Percentiles rank a stretch among this genome's conserved stretches.
phyloP scores from a whole-genome alignment of 2,113 vertebrate genomes.

The Tychaedon coryphoeus region DNA sequence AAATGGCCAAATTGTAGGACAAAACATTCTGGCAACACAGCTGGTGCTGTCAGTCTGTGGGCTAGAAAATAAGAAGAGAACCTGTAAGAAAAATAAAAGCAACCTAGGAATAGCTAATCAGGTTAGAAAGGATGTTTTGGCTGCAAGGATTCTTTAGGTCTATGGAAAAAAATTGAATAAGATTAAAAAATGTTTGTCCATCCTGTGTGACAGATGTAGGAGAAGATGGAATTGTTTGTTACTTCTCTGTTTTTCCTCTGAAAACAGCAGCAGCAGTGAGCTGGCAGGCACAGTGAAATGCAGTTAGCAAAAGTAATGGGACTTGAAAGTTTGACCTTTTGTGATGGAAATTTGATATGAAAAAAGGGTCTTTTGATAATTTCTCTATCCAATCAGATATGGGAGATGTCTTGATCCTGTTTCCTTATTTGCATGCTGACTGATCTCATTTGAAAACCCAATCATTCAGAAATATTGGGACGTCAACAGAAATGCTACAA shows the following conservation, averaged over 20 bases:
- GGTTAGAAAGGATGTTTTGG: conserved; percentile 10
- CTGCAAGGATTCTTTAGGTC: conserved; percentile 3
- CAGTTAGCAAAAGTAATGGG: conserved; percentile 52
- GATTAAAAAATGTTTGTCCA: conserved; percentile 1
- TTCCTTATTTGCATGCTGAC: conserved; percentile 78
- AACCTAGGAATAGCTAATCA: neutral
- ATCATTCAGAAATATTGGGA: conserved; percentile 57
- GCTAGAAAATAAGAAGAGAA: neutral
- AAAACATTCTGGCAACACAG: neutral
- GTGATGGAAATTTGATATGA: conserved; percentile 80
- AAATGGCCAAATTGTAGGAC: neutral
- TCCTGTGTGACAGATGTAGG: neutral
- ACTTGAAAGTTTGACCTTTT: conserved; percentile 72
- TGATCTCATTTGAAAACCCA: conserved; percentile 80
- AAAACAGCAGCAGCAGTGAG: neutral
- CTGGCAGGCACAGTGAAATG: conserved; percentile 20
- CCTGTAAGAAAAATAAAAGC: neutral
- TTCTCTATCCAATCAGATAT: conserved; percentile 77
- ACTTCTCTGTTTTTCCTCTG: neutral
- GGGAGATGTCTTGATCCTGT: conserved; percentile 77
- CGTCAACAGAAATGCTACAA: neutral
- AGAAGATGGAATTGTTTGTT: conserved; percentile 4
- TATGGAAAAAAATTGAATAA: neutral
- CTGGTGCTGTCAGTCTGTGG: neutral
- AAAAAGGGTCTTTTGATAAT: conserved; percentile 78